Evolutionary conservation across 2,113 vertebrate species (phyloP).

Genomic region (Glareola pratincola): DNA sequence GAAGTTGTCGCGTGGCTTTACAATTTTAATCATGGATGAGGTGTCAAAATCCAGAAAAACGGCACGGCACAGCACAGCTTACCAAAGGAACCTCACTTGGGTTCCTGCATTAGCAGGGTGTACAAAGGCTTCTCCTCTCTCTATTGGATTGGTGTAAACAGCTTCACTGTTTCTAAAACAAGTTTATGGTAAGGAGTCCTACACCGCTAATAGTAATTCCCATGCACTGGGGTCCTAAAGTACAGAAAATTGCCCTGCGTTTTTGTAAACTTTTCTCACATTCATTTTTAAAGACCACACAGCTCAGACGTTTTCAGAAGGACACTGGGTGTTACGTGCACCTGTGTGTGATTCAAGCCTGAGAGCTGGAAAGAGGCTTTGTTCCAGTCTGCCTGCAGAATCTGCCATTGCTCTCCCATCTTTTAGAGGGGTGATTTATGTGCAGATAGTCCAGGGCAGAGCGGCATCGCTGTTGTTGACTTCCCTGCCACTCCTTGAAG

Average conservation of each 20-base stretch:
- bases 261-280: not conserved
- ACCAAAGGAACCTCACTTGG: not conserved
- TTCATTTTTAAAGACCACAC: not conserved
- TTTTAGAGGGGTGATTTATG: not conserved
- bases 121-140: not conserved
- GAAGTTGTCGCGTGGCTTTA: not conserved
- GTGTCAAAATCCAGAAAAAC: not conserved
- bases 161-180: not conserved
- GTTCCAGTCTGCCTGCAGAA: not conserved
- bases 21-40: not conserved
- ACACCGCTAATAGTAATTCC: not conserved
- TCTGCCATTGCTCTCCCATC: not conserved
- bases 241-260: not conserved
- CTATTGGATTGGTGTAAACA: not conserved
- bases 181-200: not conserved
- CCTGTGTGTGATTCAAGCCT: not conserved
- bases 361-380: not conserved
- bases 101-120: not conserved
- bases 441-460: not conserved
- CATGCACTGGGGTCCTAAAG: not conserved
- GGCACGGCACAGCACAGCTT: not conserved
- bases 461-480: not conserved
- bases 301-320: not conserved
- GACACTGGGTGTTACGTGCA: not conserved
- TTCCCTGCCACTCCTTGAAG: not conserved